Conservation (phyloP, 2,888 invertebrate species). For the Brassicogethes aeneus region DNA sequence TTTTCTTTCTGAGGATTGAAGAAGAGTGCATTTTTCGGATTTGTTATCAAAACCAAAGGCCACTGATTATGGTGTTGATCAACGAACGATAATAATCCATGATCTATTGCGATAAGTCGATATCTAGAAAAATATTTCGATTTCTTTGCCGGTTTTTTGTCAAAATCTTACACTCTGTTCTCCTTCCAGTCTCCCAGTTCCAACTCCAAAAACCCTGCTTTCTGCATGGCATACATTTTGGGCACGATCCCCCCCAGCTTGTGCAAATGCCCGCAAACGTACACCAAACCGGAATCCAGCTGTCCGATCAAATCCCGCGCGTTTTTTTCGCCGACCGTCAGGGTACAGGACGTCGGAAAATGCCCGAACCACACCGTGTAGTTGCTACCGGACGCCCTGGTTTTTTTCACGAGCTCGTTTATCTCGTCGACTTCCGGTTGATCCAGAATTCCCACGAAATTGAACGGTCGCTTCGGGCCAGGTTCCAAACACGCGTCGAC, state of each 20-base stretch:
- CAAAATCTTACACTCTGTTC: constrained; percentile 58
- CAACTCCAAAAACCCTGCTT: constrained; percentile 73
- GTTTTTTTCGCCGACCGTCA: constrained; percentile 47
- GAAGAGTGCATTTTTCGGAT: constrained; percentile 80
- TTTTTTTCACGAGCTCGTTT: constrained; percentile 47
- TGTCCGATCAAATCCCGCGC: constrained; percentile 49
- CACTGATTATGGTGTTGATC: constrained; percentile 68
- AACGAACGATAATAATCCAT: constrained; percentile 77
- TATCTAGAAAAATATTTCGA: constrained; percentile 45
- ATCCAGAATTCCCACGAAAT: constrained; percentile 74
- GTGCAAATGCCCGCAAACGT: constrained; percentile 87
- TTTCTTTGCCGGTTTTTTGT: not conserved
- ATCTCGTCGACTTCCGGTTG: constrained; percentile 49
- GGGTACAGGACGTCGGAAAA: constrained; percentile 83
- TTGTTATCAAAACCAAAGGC: constrained; percentile 79
- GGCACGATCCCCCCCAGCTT: constrained; percentile 69
- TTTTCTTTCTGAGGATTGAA: constrained; percentile 68
- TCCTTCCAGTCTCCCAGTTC: constrained; percentile 92
- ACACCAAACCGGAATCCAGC: constrained; percentile 52
- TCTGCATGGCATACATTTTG: constrained; percentile 80
- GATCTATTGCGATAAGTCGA: constrained; percentile 78
- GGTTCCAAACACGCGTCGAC: constrained; percentile 83
- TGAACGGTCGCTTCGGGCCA: constrained; percentile 79
- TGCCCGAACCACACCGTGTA: constrained; percentile 79
- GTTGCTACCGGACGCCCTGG: constrained; percentile 45